A percentile compares a stretch with the other conserved stretches of the same genome.
phyloP scores from a whole-genome alignment of 2,113 vertebrate genomes.

The Tupaia chinensis region DNA sequence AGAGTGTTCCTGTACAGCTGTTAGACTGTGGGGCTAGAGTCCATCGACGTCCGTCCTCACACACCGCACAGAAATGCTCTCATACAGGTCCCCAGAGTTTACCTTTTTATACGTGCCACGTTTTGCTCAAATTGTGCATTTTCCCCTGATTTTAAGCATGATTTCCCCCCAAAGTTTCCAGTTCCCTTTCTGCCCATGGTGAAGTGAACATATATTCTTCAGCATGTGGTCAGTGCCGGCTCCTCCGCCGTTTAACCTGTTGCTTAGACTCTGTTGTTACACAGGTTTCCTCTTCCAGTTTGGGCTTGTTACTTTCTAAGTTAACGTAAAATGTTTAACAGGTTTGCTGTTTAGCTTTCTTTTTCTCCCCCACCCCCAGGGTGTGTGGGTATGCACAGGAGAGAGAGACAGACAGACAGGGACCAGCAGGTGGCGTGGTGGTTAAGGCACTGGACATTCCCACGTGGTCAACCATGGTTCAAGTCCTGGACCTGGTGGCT shows the following conservation, averaged over 20 bases:
- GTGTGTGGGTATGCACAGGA: no score
- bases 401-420: no score
- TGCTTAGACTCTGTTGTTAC: slow-evolving; percentile 13
- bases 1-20: slow-evolving; percentile 48
- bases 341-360: no score
- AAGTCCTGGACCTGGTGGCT: no score
- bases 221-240: neutral
- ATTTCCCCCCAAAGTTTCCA: slow-evolving; percentile 15
- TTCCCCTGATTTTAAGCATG: slow-evolving; percentile 28
- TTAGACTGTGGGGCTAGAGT: neutral
- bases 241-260: neutral
- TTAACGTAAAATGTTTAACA: slow-evolving; percentile 18
- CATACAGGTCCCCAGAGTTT: neutral
- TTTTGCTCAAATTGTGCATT: neutral
- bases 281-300: slow-evolving; percentile 14
- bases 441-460: no score
- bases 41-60: neutral
- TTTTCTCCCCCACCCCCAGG: no score
- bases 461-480: no score
- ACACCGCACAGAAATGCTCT: neutral
- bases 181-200: neutral
- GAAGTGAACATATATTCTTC: slow-evolving; percentile 12
- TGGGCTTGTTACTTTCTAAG: neutral
- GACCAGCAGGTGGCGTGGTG: no score
- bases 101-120: neutral